phyloP scores from a whole-genome alignment of 1,140 invertebrate species.

The Tetragonula clypearis region DNA sequence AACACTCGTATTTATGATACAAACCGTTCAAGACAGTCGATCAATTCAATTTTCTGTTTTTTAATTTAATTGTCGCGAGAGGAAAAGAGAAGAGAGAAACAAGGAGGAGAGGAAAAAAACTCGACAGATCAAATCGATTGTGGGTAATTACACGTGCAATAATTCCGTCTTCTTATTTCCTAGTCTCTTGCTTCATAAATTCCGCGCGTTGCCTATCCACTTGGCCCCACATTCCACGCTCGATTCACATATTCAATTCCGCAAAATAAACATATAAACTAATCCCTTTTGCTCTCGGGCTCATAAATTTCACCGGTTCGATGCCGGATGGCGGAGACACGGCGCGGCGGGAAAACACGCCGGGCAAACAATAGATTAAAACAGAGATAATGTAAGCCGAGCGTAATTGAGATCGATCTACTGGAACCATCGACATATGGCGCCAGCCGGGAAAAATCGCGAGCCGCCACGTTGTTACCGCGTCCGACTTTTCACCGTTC shows the following conservation, averaged over 20 bases:
- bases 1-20: background rate
- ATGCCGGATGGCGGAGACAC: no score
- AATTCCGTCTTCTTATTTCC: constrained; percentile 12
- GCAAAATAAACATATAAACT: constrained; percentile 10
- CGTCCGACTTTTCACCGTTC: background rate
- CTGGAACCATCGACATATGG: constrained; percentile 32
- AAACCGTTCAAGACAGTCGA: no score
- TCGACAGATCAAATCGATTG: background rate
- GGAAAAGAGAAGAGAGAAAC: background rate
- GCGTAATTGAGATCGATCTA: constrained; percentile 47
- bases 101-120: background rate
- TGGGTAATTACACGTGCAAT: constrained; percentile 27
- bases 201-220: background rate
- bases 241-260: background rate
- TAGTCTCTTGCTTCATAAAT: constrained; percentile 20
- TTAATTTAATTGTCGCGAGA: background rate
- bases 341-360: background rate
- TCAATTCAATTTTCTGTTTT: background rate
- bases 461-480: background rate
- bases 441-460: constrained; percentile 28
- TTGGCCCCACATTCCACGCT: background rate
- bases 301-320: background rate
- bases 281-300: background rate
- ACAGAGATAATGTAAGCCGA: constrained; percentile 15
- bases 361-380: constrained; percentile 32